A percentile compares a stretch with the other conserved stretches of the same genome.
Evolutionary conservation across 1,140 invertebrate genomes (phyloP).

Genomic region (Caenorhabditis remanei): DNA sequence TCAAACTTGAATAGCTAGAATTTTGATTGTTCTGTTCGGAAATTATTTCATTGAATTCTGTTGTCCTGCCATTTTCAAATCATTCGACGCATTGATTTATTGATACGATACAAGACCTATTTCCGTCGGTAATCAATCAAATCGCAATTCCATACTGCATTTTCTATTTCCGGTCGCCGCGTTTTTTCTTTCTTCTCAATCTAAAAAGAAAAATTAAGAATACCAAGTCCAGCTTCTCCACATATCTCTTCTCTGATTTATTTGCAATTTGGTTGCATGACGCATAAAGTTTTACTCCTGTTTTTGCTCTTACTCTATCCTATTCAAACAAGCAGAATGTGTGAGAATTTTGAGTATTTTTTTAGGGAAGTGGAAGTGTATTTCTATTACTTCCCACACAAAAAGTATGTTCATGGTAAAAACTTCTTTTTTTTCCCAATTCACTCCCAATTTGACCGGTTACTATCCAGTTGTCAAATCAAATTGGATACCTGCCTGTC

Average conservation of each 20-base stretch:
- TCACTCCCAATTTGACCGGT: neutral
- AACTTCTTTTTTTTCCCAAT: no score
- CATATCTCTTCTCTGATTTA: slow-evolving; percentile 2
- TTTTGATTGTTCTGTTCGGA: neutral
- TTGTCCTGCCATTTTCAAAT: no score
- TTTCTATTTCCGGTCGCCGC: neutral
- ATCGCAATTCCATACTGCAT: neutral
- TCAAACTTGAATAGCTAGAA: no score
- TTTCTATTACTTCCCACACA: neutral
- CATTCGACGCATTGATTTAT: neutral
- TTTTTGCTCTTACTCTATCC: neutral
- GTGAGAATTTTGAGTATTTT: neutral
- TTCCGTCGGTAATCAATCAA: slow-evolving; percentile 3
- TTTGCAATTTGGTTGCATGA: slow-evolving; percentile 41
- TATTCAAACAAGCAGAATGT: slow-evolving; percentile 15
- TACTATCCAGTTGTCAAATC: slow-evolving; percentile 31
- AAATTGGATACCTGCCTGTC: neutral
- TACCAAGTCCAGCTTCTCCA: slow-evolving; percentile 14
- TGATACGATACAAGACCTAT: neutral
- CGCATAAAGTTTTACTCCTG: neutral
- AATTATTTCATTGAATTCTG: neutral
- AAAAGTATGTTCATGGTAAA: neutral
- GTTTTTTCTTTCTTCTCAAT: neutral
- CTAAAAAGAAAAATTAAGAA: neutral
- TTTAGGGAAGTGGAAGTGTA: neutral